Conservation (phyloP, 53 echinoderm and acorn worm species). For the Luidia sarsii region DNA sequence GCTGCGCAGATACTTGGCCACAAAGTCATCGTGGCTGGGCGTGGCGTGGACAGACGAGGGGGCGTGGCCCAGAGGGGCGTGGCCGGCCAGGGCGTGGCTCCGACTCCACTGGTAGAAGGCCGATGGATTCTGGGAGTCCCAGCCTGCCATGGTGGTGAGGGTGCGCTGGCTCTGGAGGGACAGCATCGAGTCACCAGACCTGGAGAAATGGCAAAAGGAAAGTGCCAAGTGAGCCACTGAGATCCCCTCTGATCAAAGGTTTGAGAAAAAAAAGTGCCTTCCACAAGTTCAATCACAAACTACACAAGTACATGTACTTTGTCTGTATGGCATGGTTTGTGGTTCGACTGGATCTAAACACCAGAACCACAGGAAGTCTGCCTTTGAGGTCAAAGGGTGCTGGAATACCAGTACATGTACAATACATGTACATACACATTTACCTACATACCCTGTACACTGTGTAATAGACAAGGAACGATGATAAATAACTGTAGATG, state of each 20-base stretch:
- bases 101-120: constrained; percentile 47
- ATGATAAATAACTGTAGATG: too few species aligned
- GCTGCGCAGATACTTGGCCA: constrained; percentile 71
- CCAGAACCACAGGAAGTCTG: too few species aligned
- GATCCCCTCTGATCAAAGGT: background rate
- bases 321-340: too few species aligned
- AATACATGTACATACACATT: too few species aligned
- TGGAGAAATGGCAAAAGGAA: background rate
- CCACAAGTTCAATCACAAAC: background rate
- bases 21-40: constrained; percentile 68
- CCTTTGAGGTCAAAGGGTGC: too few species aligned
- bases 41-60: background rate
- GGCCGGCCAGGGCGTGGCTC: constrained; percentile 15
- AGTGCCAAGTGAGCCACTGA: background rate
- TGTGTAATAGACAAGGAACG: too few species aligned
- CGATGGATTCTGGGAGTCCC: constrained; percentile 54
- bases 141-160: constrained; percentile 50
- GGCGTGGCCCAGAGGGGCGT: background rate
- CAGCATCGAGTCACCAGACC: constrained; percentile 47
- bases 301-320: background rate
- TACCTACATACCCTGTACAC: too few species aligned
- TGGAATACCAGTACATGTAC: too few species aligned
- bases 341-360: too few species aligned
- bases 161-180: constrained; percentile 31
- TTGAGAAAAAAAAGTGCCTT: background rate